Base-by-base conservation (phyloP, 2,113 vertebrate genomes). In the Rhynchomys soricoides region DNA sequence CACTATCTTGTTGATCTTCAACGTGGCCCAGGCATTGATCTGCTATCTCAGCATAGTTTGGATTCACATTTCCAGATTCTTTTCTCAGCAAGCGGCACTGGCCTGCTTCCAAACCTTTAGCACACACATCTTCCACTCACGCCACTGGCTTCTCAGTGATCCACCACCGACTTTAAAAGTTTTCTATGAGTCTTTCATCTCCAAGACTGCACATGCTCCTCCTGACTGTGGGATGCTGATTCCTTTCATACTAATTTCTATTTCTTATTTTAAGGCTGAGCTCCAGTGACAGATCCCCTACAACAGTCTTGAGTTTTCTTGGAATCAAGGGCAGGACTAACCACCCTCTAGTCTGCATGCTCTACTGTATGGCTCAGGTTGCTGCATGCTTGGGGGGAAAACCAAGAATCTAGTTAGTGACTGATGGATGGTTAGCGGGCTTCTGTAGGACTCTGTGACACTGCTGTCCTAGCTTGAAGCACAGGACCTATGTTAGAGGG, bases 71-170 rank as follows among this genome's bases (percentile, higher is more conserved):
- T 86, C 85, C 70, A 85, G 81, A 59, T 73, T 37, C 40, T 77
- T 59, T 66, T n/a, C 31, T 55, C 12, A n/a, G 3, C 11, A 5
- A 15, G 34, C 0, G 15, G 29, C 19, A 34, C 3, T 29, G 29
- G 43, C 64, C 26, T 22, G 5, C 66, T 68, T 59, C 37, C 40
- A 52, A 4, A 52, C 0, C 11, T 43, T 11, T 15, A 82, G 9
- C 11, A 7, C 21, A 50, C 64, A 55, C 3, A 64, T n/a, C 48
- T 78, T 57, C 86, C 29, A 15, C 26, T 79, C 17, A 50, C 0
- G 45, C 4, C 29, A 37, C 12, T 15, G 59, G 37, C 17, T 62
- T 90, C 62, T 94, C 55, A 9, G 40, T 52, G 88, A 31, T 83
- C 77, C n/a, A 70, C 12, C 64, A 45, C 48, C 73, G 34, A 74